Conservation (phyloP, 2,888 invertebrate genomes). For the Isoperla grammatica region DNA sequence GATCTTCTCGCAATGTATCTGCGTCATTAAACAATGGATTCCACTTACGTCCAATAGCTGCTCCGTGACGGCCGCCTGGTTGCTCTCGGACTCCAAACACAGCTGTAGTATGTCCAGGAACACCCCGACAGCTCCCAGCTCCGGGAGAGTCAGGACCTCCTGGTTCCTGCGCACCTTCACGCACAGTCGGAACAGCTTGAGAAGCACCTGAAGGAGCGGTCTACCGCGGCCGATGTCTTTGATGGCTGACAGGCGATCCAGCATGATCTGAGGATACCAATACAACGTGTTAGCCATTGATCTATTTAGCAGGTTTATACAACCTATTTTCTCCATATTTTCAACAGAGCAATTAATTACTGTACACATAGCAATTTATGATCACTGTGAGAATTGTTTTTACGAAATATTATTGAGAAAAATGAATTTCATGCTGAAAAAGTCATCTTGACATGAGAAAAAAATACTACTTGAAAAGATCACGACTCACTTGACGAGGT, state of each 20-base stretch:
- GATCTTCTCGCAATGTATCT: too few species aligned
- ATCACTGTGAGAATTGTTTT: too few species aligned
- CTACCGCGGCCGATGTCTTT: conserved; percentile 82
- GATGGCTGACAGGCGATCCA: conserved; percentile 78
- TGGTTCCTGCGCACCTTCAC: conserved; percentile 88
- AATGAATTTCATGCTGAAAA: too few species aligned
- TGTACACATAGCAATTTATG: too few species aligned
- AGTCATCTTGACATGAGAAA: too few species aligned
- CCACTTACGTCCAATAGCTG: conserved; percentile 71
- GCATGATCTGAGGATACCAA: conserved; percentile 73
- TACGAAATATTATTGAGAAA: too few species aligned
- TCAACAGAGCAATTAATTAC: conserved; percentile 14
- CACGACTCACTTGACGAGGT: too few species aligned
- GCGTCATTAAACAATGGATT: too few species aligned
- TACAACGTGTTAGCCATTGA: too few species aligned
- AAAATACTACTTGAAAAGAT: too few species aligned
- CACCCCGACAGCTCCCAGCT: conserved; percentile 75
- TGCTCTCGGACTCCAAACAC: conserved; percentile 61
- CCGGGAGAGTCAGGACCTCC: conserved; percentile 80
- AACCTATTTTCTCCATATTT: conserved; percentile 17
- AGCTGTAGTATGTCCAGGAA: conserved; percentile 79
- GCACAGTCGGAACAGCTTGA: conserved; percentile 84
- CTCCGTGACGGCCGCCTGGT: conserved; percentile 74
- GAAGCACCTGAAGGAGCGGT: conserved; percentile 79
- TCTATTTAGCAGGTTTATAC: too few species aligned